Evolutionary conservation across 2,888 invertebrate genomes (phyloP), one percentile per base, ranked within the genome.

Genomic region (Theretra japonica): DNA sequence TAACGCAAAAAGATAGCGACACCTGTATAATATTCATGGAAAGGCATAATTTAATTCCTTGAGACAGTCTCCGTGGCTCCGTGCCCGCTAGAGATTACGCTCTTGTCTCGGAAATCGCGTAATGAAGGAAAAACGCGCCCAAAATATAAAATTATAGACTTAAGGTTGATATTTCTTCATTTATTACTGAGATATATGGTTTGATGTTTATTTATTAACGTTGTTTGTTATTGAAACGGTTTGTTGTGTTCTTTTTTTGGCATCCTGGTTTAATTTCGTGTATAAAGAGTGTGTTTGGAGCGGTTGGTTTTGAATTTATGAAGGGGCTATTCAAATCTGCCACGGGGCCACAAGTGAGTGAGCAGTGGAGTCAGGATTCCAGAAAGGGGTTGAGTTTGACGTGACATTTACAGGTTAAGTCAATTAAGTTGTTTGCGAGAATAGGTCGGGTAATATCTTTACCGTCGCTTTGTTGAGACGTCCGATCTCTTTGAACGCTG

Each of bases 1-100:
- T 88, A 89, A 90, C 84, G 84, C 81, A 86, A 88, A 91, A 90
- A 89, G 86, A 91, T 90, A 86, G 89, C 85, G 86, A 88, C 88
- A 86, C 87, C 82, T 83, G 87, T 94, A 89, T 93, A 93, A 94
- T 93, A 94, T 94, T 94, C 94, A 94, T 94, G 91, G 87, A 90
- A 93, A 91, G 84, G 79, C 88, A 92, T 94, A 92, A 93, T 92
- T 94, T 93, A 89, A 93, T 93, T 93, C 88, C 33, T 74, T 72
- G 84, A 87, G 90, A 92, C 91, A 89, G 88, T 79, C 83, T 81
- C 84, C 83, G 86, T 82, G 83, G 77, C 76, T 75, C 78, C 76
- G 80, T 78, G 81, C 83, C 78, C 84, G 81, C 81, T 77, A 76
- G 83, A 89, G 91, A 92, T 93, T 91, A 91, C 86, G 82, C 83